Conservation (phyloP, 2,113 vertebrate genomes). For the Microcebus griseorufus region DNA sequence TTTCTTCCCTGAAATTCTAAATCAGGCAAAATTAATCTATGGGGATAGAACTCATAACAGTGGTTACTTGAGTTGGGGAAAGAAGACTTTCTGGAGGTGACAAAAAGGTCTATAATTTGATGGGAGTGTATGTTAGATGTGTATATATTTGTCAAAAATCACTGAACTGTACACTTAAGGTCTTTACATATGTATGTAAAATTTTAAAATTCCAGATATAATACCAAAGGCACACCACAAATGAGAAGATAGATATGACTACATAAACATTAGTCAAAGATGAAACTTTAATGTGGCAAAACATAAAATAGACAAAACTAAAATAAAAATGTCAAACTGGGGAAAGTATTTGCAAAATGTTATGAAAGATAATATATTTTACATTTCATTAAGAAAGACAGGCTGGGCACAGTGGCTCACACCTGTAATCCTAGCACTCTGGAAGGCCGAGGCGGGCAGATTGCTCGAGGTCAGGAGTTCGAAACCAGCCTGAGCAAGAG, state of each 20-base stretch:
- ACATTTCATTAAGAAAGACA: background rate
- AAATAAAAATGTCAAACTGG: background rate
- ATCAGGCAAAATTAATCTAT: background rate
- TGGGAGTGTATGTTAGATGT: accelerated
- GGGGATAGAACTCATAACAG: background rate
- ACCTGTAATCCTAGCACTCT: no score
- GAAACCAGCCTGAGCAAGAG: no score
- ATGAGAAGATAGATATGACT: background rate
- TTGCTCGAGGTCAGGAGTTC: no score
- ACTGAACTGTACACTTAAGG: background rate
- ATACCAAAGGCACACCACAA: background rate
- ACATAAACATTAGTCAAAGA: background rate
- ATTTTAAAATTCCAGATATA: background rate
- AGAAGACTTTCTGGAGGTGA: background rate
- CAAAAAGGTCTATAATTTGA: background rate
- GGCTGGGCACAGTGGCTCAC: no score
- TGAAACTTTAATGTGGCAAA: background rate
- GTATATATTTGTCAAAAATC: background rate
- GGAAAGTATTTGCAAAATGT: background rate
- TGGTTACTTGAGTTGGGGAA: background rate
- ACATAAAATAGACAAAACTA: background rate
- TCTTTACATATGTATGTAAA: no score
- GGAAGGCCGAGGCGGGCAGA: no score
- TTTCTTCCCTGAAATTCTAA: background rate
- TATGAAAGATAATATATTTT: background rate